phyloP scores from a whole-genome alignment of 2,113 vertebrate species.

The Paramormyrops kingsleyae region DNA sequence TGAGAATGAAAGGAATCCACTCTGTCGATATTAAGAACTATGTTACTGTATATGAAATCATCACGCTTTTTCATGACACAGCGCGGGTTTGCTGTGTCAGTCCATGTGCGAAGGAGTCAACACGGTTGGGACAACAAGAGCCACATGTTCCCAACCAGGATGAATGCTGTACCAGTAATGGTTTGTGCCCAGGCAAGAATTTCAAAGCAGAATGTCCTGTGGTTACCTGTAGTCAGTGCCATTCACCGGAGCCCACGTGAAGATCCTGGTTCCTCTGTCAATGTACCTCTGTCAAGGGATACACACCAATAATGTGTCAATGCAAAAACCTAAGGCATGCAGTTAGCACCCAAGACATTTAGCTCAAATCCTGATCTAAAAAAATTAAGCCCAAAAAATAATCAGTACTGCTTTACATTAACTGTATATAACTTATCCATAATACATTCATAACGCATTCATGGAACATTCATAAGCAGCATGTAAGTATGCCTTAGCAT shows the following conservation, averaged over 20 bases:
- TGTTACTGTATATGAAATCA: not conserved
- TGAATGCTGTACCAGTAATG: not conserved
- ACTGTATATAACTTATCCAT: not conserved
- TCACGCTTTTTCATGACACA: not conserved
- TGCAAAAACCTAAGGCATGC: not conserved
- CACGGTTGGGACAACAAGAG: not conserved
- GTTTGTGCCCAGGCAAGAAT: not conserved
- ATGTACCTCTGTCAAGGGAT: constrained; percentile 78
- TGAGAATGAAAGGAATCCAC: not conserved
- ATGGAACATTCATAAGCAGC: not conserved
- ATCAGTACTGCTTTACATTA: not conserved
- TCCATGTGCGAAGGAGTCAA: not conserved
- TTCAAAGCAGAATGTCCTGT: not conserved
- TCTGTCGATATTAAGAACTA: not conserved
- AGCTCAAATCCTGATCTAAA: not conserved
- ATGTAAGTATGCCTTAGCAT: not conserved
- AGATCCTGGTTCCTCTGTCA: constrained; percentile 86
- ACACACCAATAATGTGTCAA: not conserved
- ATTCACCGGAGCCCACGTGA: constrained; percentile 92
- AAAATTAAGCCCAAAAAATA: not conserved
- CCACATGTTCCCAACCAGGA: not conserved
- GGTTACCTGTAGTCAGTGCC: constrained; percentile 95
- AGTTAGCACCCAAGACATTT: not conserved
- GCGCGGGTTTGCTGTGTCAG: not conserved
- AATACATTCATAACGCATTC: not conserved